phyloP scores from a whole-genome alignment of 2,888 invertebrate genomes.

The Prostheceraeus crozeri region DNA sequence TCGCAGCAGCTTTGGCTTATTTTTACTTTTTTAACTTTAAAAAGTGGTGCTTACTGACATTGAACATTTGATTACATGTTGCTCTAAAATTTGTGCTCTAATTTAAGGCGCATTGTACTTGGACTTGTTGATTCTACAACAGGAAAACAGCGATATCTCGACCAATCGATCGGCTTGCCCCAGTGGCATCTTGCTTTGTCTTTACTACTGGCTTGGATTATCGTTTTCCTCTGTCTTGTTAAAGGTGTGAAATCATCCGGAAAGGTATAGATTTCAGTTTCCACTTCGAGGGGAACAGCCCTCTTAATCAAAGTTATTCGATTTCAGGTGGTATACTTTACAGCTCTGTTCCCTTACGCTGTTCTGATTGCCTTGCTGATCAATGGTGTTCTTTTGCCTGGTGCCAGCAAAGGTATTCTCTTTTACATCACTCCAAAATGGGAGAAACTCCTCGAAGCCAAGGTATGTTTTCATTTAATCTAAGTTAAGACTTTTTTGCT shows the following conservation, averaged over 20 bases:
- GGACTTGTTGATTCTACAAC: conserved; percentile 48
- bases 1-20: too few species aligned
- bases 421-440: conserved; percentile 34
- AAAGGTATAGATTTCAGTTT: conserved; percentile 32
- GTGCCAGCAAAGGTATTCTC: conserved; percentile 20
- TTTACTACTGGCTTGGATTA: conserved; percentile 34
- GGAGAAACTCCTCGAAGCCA: conserved; percentile 17
- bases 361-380: conserved; percentile 32
- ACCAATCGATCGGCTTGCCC: conserved; percentile 44
- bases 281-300: too few species aligned
- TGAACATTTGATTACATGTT: too few species aligned
- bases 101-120: conserved; percentile 49
- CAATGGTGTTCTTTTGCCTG: conserved; percentile 3
- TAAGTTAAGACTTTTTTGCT: not conserved
- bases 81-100: not conserved
- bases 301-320: not conserved
- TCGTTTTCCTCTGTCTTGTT: conserved; percentile 29
- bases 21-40: too few species aligned
- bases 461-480: too few species aligned
- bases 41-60: too few species aligned
- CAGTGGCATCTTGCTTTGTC: conserved; percentile 43
- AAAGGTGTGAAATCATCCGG: conserved; percentile 37
- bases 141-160: conserved; percentile 42
- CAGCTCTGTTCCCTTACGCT: conserved; percentile 35
- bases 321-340: conserved; percentile 35